Base-by-base conservation (phyloP, 2,888 invertebrate genomes). In the Noctuana brunneofusca region DNA sequence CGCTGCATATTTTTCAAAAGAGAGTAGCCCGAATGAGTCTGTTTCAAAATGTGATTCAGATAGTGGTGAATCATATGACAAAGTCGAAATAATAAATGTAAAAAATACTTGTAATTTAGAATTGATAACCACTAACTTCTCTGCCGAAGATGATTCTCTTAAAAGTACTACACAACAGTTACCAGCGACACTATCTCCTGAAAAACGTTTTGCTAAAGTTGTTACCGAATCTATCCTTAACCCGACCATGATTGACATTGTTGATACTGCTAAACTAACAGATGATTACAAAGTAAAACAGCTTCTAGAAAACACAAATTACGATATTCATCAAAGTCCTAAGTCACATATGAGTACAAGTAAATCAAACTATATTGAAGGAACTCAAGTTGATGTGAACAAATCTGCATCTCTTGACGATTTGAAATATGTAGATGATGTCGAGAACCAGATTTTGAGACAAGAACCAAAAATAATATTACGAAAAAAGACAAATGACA, bases 1-100 rank as follows among this genome's bases (percentile, higher is more conserved):
- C 64, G 76, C 77, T 58, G 86, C 84, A 20, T 90, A 88, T 70
- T 89, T 86, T 73, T 87, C 90, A 30, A 89, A 89, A 70, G 89
- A 89, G 73, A 87, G 81, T 54, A 89, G 86, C 62, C 89, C 90
- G 12, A 87, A 84, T 66, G 81, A 88, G 65, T 85, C 83, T 38
- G 78, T 81, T 46, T 75, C 72, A 16, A 88, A 86, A 79, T 83
- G 78, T 74, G 88, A 89, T 70, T 78, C 86, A 1, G 87, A 88
- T 43, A 86, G 88, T 70, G 77, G 73, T 64, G 83, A 83, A 55
- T 82, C 80, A 12, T 64, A 63, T 32, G 77, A 78, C 64, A 73
- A 71, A 63, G 60, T 14, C 58, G 64, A 60, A 27, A 49, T 64
- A 20, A 60, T 20, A 53, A 16, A 27, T 43, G 16, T 41, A 30